Base-by-base conservation (phyloP, 1,140 invertebrate genomes). In the Drosophila tani region DNA sequence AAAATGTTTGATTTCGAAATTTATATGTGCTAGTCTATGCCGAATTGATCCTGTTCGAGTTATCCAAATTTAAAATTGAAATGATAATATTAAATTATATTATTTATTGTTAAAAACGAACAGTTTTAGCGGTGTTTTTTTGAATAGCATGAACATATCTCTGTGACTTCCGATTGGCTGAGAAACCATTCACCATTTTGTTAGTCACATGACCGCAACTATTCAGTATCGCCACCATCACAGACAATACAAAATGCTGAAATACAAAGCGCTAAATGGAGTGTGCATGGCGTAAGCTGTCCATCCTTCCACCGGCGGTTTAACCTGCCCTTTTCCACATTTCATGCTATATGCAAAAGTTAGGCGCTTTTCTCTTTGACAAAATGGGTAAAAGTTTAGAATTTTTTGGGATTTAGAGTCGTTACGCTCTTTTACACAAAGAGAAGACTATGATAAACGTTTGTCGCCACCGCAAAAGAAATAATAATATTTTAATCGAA, bases 331-430 rank as follows among this genome's bases (percentile, higher is more conserved):
- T 5, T 35, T 2, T 8, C 41, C 24, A 14, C 38, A 43, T n/a
- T 24, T 41, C 8, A 32, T n/a, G 12, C 9, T 17, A 6, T 15
- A 19, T 17, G 24, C n/a, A 47, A 64, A 70, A 59, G 58, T 75
- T 69, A 65, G 69, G 60, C 55, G 64, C 43, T 67, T 60, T 68
- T 64, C 41, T 9, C 63, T 78, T 74, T 55, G 51, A 41, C 32
- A 62, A 57, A 38, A 32, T 27, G n/a, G 27, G 19, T 27, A 29
- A 19, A 5, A 21, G 19, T 21, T 40, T 40, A 21, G 29, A 65
- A 56, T 24, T 17, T 45, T 38, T 47, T 8, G 32, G n/a, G 17
- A 55, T 75, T 79, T 55, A 57, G 43, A 69, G 68, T 63, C 58
- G 53, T 38, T 51, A 68, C 59, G 27, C 6, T 29, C 63, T 74